A percentile compares a stretch with the other conserved stretches of the same genome.
These are phyloP conservation scores for Protula sp. DNA, from an alignment of 2,888 invertebrate genomes.

Conservation along the genomic window DNA sequence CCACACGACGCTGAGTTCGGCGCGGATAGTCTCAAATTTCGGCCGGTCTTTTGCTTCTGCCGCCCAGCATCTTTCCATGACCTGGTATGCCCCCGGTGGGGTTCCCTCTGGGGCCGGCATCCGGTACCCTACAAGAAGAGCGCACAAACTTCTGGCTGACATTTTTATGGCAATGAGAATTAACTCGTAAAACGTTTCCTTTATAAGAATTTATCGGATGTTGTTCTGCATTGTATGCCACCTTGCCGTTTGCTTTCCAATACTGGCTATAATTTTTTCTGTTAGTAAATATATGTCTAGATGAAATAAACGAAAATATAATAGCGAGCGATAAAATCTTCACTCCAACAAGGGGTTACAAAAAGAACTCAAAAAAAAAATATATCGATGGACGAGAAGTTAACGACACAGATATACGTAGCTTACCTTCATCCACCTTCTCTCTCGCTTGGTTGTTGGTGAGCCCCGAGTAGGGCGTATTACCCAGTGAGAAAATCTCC, in stretches of 20 bases:
- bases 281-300: background rate
- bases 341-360: no score
- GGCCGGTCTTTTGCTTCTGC: conserved; percentile 86
- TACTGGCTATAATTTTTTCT: background rate
- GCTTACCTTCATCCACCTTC: conserved; percentile 81
- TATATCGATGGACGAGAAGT: no score
- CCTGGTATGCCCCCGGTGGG: conserved; percentile 79
- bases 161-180: background rate
- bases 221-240: no score
- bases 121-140: conserved; percentile 67
- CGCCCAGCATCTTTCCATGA: conserved; percentile 92
- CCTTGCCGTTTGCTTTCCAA: background rate
- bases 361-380: no score
- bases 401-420: background rate
- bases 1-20: conserved; percentile 3
- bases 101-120: conserved; percentile 88
- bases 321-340: no score
- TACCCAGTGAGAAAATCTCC: conserved; percentile 93
- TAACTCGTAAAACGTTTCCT: background rate
- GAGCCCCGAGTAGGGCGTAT: conserved; percentile 88
- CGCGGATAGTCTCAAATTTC: conserved; percentile 65
- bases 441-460: conserved; percentile 89
- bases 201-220: no score
- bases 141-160: background rate
- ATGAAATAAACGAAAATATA: no score